A percentile compares a stretch with the other conserved stretches of the same genome.
Conservation (phyloP, 2,888 invertebrate species). For the Drosophila pegasa region DNA sequence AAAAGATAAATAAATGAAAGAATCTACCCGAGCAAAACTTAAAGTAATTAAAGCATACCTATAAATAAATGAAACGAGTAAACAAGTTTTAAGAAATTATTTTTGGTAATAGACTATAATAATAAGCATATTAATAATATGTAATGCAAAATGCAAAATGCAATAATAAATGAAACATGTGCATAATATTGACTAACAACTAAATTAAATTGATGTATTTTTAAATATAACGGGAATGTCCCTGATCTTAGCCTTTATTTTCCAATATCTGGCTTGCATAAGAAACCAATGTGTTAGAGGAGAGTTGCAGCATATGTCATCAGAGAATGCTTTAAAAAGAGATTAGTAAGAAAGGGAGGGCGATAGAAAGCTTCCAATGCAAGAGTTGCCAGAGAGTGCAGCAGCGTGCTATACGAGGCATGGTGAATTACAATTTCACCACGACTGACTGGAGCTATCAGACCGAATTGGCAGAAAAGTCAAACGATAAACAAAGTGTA, state of each 20-base stretch:
- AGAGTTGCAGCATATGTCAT: background rate
- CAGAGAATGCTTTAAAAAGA: background rate
- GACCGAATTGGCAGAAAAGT: background rate
- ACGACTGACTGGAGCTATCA: background rate
- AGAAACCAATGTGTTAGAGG: no score
- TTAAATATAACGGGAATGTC: background rate
- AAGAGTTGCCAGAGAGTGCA: background rate
- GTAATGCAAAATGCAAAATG: constrained; percentile 68
- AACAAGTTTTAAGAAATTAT: constrained; percentile 82
- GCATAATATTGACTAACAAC: constrained; percentile 76
- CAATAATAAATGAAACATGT: constrained; percentile 79
- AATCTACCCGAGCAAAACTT: constrained; percentile 64
- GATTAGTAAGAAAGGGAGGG: no score
- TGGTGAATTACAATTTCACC: constrained; percentile 6
- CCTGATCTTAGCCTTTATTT: background rate
- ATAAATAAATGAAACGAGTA: constrained; percentile 67
- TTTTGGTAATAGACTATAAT: constrained; percentile 82
- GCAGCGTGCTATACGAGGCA: background rate
- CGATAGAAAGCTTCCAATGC: background rate
- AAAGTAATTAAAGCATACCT: constrained; percentile 71
- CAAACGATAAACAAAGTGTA: background rate
- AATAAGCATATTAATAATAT: constrained; percentile 70
- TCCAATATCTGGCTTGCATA: background rate
- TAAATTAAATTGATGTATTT: constrained; percentile 7
- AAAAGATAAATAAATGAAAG: constrained; percentile 17